A percentile compares a stretch with the other conserved stretches of the same genome.
Conservation (phyloP, 2,113 vertebrate species). For the Chaenocephalus aceratus region DNA sequence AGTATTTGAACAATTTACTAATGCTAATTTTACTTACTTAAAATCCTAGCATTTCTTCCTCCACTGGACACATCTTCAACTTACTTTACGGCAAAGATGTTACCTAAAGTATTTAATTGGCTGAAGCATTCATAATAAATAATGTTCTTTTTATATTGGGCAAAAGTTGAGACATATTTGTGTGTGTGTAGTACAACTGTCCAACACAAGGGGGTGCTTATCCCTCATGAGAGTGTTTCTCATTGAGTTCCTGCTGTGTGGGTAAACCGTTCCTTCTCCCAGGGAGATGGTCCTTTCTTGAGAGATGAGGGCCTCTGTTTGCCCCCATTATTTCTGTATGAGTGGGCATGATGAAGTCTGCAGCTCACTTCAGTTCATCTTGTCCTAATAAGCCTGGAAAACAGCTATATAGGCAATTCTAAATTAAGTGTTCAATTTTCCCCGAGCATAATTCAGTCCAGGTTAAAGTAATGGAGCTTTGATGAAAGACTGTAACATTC, state of each 20-base stretch:
- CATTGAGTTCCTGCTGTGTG: slow-evolving; percentile 47
- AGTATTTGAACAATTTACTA: too few relatives aligned
- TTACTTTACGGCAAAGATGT: neutral
- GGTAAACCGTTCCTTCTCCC: slow-evolving; percentile 45
- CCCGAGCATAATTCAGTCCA: slow-evolving; percentile 3
- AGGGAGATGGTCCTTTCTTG: slow-evolving; percentile 54
- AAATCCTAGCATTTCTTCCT: too few relatives aligned
- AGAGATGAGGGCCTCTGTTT: slow-evolving; percentile 61
- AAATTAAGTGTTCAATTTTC: neutral
- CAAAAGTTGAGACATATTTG: neutral
- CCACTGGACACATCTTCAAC: neutral
- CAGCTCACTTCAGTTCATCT: slow-evolving; percentile 16
- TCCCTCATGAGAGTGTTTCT: slow-evolving; percentile 64
- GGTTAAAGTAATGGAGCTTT: neutral
- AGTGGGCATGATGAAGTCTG: slow-evolving; percentile 14
- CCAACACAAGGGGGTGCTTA: slow-evolving; percentile 78
- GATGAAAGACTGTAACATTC: neutral
- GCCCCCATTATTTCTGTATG: slow-evolving; percentile 54
- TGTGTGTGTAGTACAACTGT: slow-evolving; percentile 44
- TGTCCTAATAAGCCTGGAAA: slow-evolving; percentile 13
- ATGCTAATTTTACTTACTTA: too few relatives aligned
- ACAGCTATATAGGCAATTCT: neutral
- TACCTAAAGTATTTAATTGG: neutral
- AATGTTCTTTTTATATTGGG: neutral
- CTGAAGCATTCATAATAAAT: neutral